phyloP scores from a whole-genome alignment of 2,888 invertebrate species.

The Pseudococcus jackbeardsleyi region DNA sequence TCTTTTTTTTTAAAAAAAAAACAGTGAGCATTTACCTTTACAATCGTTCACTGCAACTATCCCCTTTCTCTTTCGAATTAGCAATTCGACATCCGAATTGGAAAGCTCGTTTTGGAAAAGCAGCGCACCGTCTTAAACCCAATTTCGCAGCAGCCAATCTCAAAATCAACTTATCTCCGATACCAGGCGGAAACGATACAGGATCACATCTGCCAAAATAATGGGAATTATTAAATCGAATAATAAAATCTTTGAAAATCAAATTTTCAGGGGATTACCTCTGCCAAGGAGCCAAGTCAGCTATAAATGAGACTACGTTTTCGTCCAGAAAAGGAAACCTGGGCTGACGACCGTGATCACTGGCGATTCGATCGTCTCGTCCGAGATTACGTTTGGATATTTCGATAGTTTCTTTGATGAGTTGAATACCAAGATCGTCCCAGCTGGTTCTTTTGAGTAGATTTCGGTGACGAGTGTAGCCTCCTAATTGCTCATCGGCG shows the following conservation, averaged over 20 bases:
- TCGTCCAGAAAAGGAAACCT: constrained; percentile 80
- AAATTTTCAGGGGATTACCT: constrained; percentile 72
- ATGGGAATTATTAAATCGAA: constrained; percentile 64
- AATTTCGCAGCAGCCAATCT: constrained; percentile 80
- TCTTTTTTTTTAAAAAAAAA: too few species aligned
- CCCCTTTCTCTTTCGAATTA: constrained; percentile 89
- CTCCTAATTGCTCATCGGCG: constrained; percentile 97
- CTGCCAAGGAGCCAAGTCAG: constrained; percentile 78
- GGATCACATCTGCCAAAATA: constrained; percentile 72
- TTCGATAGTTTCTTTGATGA: constrained; percentile 84
- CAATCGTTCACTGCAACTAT: constrained; percentile 74
- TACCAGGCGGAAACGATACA: constrained; percentile 75
- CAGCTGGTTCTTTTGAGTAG: constrained; percentile 75
- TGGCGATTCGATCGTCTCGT: constrained; percentile 92
- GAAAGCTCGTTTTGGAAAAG: constrained; percentile 90
- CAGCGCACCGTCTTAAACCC: constrained; percentile 76
- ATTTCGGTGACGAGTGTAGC: constrained; percentile 90
- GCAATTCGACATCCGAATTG: constrained; percentile 98
- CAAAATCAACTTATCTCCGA: constrained; percentile 94
- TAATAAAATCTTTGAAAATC: not conserved
- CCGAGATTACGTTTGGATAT: constrained; percentile 93
- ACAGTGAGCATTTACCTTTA: constrained; percentile 7
- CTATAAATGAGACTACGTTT: constrained; percentile 75
- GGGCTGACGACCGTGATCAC: constrained; percentile 88
- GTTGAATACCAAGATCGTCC: constrained; percentile 75